phyloP scores from a whole-genome alignment of 2,113 vertebrate genomes.

The Ascaphus truei region DNA sequence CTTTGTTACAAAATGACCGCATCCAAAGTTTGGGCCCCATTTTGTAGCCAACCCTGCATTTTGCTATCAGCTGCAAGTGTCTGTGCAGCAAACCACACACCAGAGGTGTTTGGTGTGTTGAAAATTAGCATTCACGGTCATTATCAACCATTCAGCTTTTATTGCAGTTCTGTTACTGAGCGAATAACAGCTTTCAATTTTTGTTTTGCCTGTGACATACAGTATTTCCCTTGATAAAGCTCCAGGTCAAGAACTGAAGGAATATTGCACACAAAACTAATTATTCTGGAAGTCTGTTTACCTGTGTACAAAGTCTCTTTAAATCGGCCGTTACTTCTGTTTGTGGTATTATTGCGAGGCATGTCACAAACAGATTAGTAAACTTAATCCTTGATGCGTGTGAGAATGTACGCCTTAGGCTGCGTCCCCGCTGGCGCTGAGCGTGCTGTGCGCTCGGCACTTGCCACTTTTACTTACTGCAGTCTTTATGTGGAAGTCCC shows the following conservation, averaged over 20 bases:
- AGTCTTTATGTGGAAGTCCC: too few species aligned
- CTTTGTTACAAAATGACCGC: too few species aligned
- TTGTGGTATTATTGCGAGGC: not conserved
- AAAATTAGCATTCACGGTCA: not conserved
- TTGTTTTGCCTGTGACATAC: not conserved
- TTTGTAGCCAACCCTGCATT: too few species aligned
- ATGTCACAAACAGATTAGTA: not conserved
- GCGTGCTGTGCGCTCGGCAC: too few species aligned
- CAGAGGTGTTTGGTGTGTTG: too few species aligned
- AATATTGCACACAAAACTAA: not conserved
- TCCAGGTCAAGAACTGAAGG: not conserved
- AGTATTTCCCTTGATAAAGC: not conserved
- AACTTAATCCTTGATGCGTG: not conserved
- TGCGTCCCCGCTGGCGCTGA: not conserved
- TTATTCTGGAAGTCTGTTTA: not conserved
- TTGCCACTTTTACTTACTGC: too few species aligned
- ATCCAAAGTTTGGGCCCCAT: too few species aligned
- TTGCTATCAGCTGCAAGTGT: too few species aligned
- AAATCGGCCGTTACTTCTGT: not conserved
- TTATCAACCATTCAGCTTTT: too few species aligned
- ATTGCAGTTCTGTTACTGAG: not conserved
- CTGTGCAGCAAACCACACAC: too few species aligned
- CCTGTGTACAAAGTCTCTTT: not conserved
- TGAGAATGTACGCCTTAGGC: not conserved
- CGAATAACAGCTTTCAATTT: not conserved